Evolutionary conservation across 1,140 invertebrate species (phyloP), one percentile per base, ranked within the genome.

Genomic region (Bombus soroeensis): DNA sequence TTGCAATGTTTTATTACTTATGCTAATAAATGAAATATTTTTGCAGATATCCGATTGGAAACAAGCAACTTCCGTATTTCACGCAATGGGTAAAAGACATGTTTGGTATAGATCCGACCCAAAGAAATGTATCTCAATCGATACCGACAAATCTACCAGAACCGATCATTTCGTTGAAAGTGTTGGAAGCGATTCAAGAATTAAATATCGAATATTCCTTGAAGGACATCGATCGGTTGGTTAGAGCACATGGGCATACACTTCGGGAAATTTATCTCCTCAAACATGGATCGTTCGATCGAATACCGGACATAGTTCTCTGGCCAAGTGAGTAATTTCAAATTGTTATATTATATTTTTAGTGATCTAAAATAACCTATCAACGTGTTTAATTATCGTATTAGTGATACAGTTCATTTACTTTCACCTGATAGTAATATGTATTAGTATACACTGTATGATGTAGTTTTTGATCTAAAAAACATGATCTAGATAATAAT

Each of bases 181-280:
- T 98, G 86, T 66, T 97, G 37, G 93, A 97, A 22, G 96, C 96
- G 41, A 91, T 99, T 22, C 94, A 96, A 77, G 89, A 94, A 22
- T 93, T 96, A 28, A 95, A 96, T 9, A 96, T 99, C 64, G 95
- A 96, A 0, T 96, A 97, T 92, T 99, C 98, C 0, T 95, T 96
- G 71, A 97, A 98, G 41, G 97, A 97, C 1, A 95, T 98, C 74
- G 98, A 99, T 93, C 96, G 99, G 78, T 93, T 99, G 34, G 97
- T 99, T 81, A 96, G 99, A 74, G 97, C 98, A n/a, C 99, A 99
- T 95, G 99, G 99, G 12, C 98, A 99, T 93, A 99, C 99, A 0
- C 94, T 99, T 18, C 96, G 98, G 88, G 99, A 99, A 93, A 98
- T 99, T 83, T 97, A 97, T 90, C 95, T 96, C 13, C 93, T 99